Percentiles rank a stretch among this genome's conserved stretches.
phyloP scores from a whole-genome alignment of 2,888 invertebrate species.

The Ptychoptera contaminata region DNA sequence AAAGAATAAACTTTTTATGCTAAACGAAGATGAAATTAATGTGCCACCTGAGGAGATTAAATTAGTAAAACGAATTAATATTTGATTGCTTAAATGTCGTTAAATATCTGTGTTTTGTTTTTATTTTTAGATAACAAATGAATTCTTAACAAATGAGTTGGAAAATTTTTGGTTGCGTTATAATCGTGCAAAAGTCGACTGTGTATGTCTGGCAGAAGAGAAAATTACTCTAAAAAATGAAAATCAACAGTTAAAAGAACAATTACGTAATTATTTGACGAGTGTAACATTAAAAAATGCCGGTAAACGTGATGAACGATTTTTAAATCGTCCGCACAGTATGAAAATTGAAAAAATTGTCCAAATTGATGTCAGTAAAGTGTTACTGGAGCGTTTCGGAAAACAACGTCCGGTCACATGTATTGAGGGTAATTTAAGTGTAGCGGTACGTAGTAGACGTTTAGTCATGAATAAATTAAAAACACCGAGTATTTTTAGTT shows the following conservation, averaged over 20 bases:
- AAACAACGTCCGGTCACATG: conserved; percentile 35
- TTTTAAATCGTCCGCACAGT: conserved; percentile 24
- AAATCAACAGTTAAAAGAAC: conserved; percentile 44
- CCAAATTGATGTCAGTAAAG: conserved; percentile 16
- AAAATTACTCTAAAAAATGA: conserved; percentile 33
- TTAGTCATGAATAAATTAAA: not conserved
- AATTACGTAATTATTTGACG: conserved; percentile 44
- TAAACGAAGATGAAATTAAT: conserved; percentile 26
- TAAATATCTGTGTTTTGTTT: not conserved
- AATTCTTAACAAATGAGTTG: conserved; percentile 39
- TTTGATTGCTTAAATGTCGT: not conserved
- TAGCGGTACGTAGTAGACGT: conserved; percentile 31
- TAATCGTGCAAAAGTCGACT: conserved; percentile 39
- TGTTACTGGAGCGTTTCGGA: not conserved
- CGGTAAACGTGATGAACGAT: conserved; percentile 21
- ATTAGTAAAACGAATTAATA: conserved; percentile 13
- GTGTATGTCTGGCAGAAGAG: conserved; percentile 31
- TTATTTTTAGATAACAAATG: conserved; percentile 31
- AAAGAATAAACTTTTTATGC: conserved; percentile 16
- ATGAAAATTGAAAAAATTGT: conserved; percentile 27
- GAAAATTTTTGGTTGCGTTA: conserved; percentile 53
- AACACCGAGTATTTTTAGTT: not conserved
- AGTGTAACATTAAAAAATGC: conserved; percentile 29
- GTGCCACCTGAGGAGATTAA: conserved; percentile 14
- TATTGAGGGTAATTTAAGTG: conserved; percentile 41